A percentile compares a stretch with the other conserved stretches of the same genome.
These are phyloP conservation scores for Macropis europaea DNA, from an alignment of 2,888 invertebrate genomes.

Conservation along the genomic window DNA sequence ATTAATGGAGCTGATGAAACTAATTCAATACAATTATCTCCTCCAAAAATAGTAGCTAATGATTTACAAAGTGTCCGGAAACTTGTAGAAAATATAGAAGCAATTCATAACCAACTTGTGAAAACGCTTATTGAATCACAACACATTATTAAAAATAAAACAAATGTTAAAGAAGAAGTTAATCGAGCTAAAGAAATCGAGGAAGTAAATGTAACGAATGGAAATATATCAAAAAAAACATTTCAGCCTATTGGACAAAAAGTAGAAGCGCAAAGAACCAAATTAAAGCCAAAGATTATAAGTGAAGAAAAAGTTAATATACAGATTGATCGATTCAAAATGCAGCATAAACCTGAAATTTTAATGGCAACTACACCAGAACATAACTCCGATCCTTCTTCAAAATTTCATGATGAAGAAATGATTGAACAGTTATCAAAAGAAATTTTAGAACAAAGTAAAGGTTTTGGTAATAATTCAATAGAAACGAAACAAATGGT, in stretches of 20 bases:
- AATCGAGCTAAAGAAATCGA: background rate
- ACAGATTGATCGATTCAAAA: constrained; percentile 58
- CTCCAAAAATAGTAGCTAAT: constrained; percentile 38
- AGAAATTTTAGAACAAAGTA: constrained; percentile 76
- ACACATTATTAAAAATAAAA: constrained; percentile 64
- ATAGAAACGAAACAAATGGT: constrained; percentile 16
- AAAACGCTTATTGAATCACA: constrained; percentile 71
- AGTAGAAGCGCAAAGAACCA: constrained; percentile 12
- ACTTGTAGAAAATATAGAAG: constrained; percentile 72
- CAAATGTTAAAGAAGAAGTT: background rate
- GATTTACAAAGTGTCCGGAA: constrained; percentile 64
- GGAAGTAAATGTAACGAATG: background rate
- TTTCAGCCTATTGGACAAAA: constrained; percentile 24
- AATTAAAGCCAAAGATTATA: constrained; percentile 69
- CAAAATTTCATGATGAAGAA: constrained; percentile 58
- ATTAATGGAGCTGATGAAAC: constrained; percentile 65
- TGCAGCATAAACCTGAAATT: constrained; percentile 40
- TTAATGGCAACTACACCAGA: constrained; percentile 24
- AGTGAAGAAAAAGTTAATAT: constrained; percentile 69
- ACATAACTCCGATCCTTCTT: constrained; percentile 7
- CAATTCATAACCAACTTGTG: constrained; percentile 70
- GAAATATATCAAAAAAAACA: constrained; percentile 49
- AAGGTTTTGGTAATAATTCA: constrained; percentile 62
- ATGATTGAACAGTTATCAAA: constrained; percentile 70
- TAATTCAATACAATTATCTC: constrained; percentile 65